Evolutionary conservation across 53 echinoderm and acorn worm genomes (phyloP), one percentile per base, ranked within the genome.

Genomic region (Holothuria leucospilota): DNA sequence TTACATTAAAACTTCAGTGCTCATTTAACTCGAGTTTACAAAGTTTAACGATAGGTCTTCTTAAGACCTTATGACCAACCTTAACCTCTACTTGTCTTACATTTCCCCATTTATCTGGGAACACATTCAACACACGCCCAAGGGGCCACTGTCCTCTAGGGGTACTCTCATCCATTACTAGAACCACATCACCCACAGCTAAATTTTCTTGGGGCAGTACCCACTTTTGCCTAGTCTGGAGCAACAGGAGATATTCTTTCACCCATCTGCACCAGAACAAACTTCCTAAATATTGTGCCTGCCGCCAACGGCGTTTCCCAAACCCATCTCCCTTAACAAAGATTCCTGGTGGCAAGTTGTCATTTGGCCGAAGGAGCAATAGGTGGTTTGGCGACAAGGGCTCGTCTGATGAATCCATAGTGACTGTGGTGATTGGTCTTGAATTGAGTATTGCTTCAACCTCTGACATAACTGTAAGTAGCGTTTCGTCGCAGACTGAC

Each of bases 371-470:
- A 78, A 85, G 40, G 13, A 88, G 92, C 14, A 91, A 63, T 16
- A 91, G 67, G 60, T 91, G 88, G 38, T 91, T 91, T 18, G 88
- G 88, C 1, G 92, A 88, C 29, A 91, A 42, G n/a, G 91, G 82
- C 39, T 87, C 84, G 38, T 91, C 91, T 10, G 20, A 72, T 13
- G 87, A 68, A 41, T 91, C 91, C 40, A 69, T 20, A 52, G 71
- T 82, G 2, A 91, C 29, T 8, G 77, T 70, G 8, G 92, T 92
- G 15, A 92, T 62, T 63, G 92, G 89, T 23, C 89, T 53, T 12
- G 82, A 61, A 59, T 92, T 92, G 2, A 94, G 66, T 28, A 93
- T 85, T 29, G 85, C 88, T 29, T 90, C 93, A 9, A 89, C 93
- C 51, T 93, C 90, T 20, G 90, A n/a, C n/a, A n/a, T n/a, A n/a